Evolutionary conservation across 2,113 vertebrate species (phyloP).

Genomic region (Craseonycteris thonglongyai): DNA sequence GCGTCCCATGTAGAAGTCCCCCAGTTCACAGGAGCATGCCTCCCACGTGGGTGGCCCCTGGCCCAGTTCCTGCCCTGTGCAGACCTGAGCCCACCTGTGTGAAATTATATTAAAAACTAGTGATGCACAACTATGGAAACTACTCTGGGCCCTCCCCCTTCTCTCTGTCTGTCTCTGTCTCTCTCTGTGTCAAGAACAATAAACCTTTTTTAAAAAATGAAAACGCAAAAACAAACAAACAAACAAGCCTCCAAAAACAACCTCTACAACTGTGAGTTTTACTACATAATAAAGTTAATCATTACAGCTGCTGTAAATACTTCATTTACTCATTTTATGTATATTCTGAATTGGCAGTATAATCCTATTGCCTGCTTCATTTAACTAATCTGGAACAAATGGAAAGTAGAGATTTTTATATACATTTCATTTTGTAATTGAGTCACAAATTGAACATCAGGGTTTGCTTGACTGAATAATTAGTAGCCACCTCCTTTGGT

Average conservation of each 20-base stretch:
- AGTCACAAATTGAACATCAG: neutral
- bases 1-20: no score
- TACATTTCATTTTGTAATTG: neutral
- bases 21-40: no score
- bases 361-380: neutral
- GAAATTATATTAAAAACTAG: no score
- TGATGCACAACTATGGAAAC: no score
- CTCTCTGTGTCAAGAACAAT: no score
- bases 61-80: no score
- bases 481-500: accelerated
- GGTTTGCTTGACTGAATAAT: accelerated
- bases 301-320: neutral
- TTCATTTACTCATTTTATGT: neutral
- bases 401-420: neutral
- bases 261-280: neutral
- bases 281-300: neutral
- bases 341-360: neutral
- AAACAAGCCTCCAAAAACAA: neutral
- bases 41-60: no score
- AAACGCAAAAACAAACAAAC: neutral
- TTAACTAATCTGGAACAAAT: neutral
- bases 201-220: neutral
- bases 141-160: no score
- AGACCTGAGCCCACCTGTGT: no score
- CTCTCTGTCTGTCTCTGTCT: no score